Conservation (phyloP, 2,113 vertebrate species). For the Ibidorhyncha struthersii region DNA sequence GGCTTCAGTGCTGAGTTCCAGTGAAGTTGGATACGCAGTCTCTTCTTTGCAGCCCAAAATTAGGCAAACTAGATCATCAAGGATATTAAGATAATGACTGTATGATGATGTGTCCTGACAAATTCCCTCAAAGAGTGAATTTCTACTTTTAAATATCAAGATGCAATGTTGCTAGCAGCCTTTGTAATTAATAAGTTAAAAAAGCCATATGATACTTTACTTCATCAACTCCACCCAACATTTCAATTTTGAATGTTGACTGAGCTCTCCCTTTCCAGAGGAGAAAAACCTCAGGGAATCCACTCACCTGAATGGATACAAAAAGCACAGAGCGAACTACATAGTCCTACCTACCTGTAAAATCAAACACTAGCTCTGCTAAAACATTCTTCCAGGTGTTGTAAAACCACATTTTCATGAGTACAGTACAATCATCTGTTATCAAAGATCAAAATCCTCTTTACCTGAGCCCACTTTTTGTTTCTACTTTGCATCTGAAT, state of each 20-base stretch:
- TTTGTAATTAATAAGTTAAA: not conserved
- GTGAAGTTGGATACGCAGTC: not conserved
- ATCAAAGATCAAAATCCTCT: not conserved
- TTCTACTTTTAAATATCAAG: not conserved
- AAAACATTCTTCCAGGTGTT: not conserved
- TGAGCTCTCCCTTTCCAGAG: not conserved
- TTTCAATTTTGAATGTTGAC: not conserved
- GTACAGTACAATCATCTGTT: not conserved
- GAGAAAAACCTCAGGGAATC: not conserved
- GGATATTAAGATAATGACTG: not conserved
- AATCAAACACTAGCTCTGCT: not conserved
- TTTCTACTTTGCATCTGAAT: constrained; percentile 93
- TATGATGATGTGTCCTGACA: not conserved
- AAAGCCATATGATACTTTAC: not conserved
- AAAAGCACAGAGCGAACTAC: not conserved
- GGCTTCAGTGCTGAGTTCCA: not conserved
- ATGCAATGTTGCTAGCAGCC: not conserved
- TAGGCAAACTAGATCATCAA: not conserved
- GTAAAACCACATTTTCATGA: not conserved
- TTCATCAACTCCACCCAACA: not conserved
- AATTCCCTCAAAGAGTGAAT: not conserved
- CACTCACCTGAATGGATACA: not conserved
- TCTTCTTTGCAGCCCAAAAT: not conserved
- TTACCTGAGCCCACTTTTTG: constrained; percentile 93
- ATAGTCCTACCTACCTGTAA: not conserved